Evolutionary conservation across 2,888 invertebrate species (phyloP), one percentile per base, ranked within the genome.

Genomic region (Empis stercorea): DNA sequence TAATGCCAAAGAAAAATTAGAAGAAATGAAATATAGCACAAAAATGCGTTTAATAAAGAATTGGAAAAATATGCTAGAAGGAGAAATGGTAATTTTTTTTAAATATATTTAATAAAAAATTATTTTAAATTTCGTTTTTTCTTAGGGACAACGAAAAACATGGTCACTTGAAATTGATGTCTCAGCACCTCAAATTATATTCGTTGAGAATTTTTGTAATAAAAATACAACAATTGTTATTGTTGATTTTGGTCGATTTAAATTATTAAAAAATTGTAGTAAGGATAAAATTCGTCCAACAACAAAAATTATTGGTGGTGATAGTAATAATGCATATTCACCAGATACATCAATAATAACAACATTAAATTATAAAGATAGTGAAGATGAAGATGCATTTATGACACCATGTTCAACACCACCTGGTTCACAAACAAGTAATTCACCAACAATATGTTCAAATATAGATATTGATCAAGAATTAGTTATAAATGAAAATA

Each of bases 101-200:
- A n/a, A n/a, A 43, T 34, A 45, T 50, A 47, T 51, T 14, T 46
- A 20, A 39, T 9, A 7, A 16, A 47, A 20, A 3, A n/a, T n/a
- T n/a, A 4, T 20, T 20, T 20, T 20, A 4, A 20, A 20, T 20
- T 20, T 20, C 4, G 5, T 4, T 20, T 20, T 15, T 45, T 60
- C 59, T 20, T 56, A 81, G 80, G 73, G 73, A 45, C 76, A 79
- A 50, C 74, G 86, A 4, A 79, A 80, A 16, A 78, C 80, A 14
- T 94, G 93, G 93, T 86, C 88, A 53, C 73, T 95, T 51, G 83
- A 89, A 61, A 74, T 95, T 55, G 91, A 95, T 66, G 87, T 96
- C 53, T 87, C 87, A 5, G 94, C 95, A 2, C 95, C 95, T 1
- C 91, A 93, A 65, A 87, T 96, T 54, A 78, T 94, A 57, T 76